phyloP scores from a whole-genome alignment of 2,888 invertebrate species.

The Leptopilina myrica region DNA sequence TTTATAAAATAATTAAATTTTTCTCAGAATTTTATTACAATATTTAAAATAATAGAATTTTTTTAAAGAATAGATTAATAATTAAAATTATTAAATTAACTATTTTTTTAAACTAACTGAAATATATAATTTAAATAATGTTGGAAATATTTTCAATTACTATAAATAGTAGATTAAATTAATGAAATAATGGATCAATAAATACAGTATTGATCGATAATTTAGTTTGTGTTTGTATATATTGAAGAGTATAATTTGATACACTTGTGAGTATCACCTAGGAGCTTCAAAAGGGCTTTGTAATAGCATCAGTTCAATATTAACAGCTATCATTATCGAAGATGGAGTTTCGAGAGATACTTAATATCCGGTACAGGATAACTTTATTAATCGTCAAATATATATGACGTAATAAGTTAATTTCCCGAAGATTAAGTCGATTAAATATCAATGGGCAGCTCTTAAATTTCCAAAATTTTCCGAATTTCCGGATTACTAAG shows the following conservation, averaged over 20 bases:
- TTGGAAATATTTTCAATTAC: too few relatives aligned
- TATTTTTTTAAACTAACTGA: too few relatives aligned
- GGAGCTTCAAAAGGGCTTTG: constrained; percentile 2
- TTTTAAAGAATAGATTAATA: too few relatives aligned
- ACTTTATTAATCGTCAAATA: constrained; percentile 17
- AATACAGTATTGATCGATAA: too few relatives aligned
- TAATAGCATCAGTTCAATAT: constrained; percentile 19
- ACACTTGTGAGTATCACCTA: constrained; percentile 8
- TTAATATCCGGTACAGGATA: neutral
- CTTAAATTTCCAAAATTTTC: neutral
- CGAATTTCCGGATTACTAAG: too few relatives aligned
- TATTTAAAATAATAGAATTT: too few relatives aligned
- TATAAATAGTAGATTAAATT: too few relatives aligned
- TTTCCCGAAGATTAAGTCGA: neutral
- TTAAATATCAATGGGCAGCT: neutral
- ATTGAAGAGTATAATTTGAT: constrained; percentile 12
- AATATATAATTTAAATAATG: too few relatives aligned
- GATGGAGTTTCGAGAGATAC: constrained; percentile 9
- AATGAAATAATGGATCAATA: neutral
- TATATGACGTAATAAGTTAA: neutral
- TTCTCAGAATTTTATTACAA: too few relatives aligned
- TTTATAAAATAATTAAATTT: too few relatives aligned
- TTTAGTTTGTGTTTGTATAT: neutral
- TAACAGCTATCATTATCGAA: constrained; percentile 8
- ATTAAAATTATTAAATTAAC: too few relatives aligned